Base-by-base conservation (phyloP, 92 coral and sea anemone species). In the Porites divaricata region DNA sequence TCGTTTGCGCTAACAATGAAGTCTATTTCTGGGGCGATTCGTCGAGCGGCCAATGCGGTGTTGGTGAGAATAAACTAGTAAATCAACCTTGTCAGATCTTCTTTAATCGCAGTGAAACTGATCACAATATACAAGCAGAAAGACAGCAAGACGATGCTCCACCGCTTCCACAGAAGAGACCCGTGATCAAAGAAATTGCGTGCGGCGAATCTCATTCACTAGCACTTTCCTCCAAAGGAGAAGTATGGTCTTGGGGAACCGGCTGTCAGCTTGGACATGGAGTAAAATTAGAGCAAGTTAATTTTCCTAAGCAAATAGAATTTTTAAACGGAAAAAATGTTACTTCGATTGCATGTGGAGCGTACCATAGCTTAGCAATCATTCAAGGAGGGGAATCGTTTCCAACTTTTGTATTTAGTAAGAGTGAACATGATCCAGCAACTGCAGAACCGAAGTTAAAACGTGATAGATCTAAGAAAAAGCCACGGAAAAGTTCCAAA, bases 221-320 rank as follows among this genome's bases (percentile, higher is more conserved):
- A 9, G 99, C 97, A 0, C 77, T 97, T 20, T 80, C 98, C 9
- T 45, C 26, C 12, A 77, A 77, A 67, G 99, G 98, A 2, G 91
- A 86, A 54, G 94, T 97, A 1, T 97, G 99, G 99, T 93, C 99
- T 14, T 97, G 99, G 99, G 99, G 99, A 3, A 86, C 91, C 4
- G 99, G 99, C 19, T 89, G 90, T 45, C 96, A 93, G 64, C 79
- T 91, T 9, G 99, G 99, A 12, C 95, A 94, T 67, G 98, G 98
- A 0, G 51, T 61, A 7, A 68, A 81, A 21, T 71, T 64, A 63
- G 95, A 91, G n/a, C 71, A 80, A 49, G 89, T 88, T 13, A 68
- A 75, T 48, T 63, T 72, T 48, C 99, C 99, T 14, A 87, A 87
- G 53, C 79, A 63, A 64, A 79, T 97, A 22, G 93, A 89, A 13